Evolutionary conservation across 30 jellyfish, hydroid and myxozoan species (phyloP).

Genomic region (Chironex yamaguchii): DNA sequence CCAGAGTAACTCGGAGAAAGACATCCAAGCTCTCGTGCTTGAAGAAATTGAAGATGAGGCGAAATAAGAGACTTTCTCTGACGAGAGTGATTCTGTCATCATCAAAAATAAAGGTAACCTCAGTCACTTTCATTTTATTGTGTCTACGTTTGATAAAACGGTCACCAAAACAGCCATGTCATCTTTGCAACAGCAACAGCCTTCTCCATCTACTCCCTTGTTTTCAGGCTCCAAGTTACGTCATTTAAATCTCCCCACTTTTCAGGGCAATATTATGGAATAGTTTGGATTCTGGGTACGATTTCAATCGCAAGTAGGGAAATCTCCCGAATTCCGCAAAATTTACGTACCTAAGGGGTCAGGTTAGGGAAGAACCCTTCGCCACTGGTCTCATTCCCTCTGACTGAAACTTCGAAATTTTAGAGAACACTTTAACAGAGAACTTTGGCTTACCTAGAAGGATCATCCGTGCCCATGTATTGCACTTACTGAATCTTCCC

Average conservation of each 20-base stretch:
- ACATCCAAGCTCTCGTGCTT: no score
- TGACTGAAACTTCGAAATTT: constrained; percentile 15
- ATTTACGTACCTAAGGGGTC: constrained; percentile 41
- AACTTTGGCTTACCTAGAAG: constrained; percentile 44
- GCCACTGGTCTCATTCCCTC: constrained; percentile 38
- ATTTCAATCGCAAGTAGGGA: constrained; percentile 55
- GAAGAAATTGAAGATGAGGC: no score
- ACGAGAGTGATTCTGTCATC: no score
- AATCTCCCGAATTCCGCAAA: constrained; percentile 39
- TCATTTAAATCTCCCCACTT: constrained; percentile 36
- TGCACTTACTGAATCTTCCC: background rate
- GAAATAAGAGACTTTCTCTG: no score
- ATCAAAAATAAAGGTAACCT: no score
- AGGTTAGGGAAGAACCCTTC: constrained; percentile 32
- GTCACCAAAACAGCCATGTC: no score
- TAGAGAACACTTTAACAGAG: constrained; percentile 14
- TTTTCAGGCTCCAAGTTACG: constrained; percentile 17
- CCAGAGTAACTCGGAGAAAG: no score
- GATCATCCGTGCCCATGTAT: constrained; percentile 48
- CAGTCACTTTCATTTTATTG: no score
- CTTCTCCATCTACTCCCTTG: no score
- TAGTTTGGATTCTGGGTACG: constrained; percentile 63
- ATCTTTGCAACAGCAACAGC: no score
- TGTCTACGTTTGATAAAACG: no score
- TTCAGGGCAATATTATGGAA: constrained; percentile 39